Evolutionary conservation across 2,888 invertebrate genomes (phyloP).

Genomic region (Drosophila parthenogenetica): DNA sequence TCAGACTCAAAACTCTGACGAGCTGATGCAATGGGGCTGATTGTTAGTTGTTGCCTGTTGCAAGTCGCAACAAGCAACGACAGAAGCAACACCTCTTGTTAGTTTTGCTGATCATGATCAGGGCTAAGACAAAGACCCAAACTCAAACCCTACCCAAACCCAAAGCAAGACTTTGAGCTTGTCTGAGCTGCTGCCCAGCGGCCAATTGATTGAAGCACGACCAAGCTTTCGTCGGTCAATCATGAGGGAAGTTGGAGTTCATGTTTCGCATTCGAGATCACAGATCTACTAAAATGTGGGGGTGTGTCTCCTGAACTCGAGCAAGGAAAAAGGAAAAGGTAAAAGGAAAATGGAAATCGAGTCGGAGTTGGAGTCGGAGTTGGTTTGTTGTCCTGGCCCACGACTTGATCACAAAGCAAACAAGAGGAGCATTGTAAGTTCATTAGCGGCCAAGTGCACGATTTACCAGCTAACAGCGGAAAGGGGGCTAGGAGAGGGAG

Average conservation of each 20-base stretch:
- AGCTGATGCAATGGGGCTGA: slow-evolving; percentile 60
- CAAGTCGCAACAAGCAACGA: slow-evolving; percentile 57
- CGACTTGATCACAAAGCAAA: slow-evolving; percentile 48
- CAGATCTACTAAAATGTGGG: slow-evolving; percentile 50
- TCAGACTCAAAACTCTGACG: slow-evolving; percentile 49
- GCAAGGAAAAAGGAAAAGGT: background rate
- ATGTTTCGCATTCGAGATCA: slow-evolving; percentile 61
- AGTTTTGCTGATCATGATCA: slow-evolving; percentile 82
- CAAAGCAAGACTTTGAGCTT: background rate
- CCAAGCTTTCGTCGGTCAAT: slow-evolving; percentile 67
- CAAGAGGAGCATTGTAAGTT: slow-evolving; percentile 78
- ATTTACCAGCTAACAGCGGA: slow-evolving; percentile 46
- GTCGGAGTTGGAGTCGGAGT: background rate
- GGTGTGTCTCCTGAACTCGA: slow-evolving; percentile 15
- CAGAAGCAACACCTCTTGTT: slow-evolving; percentile 82
- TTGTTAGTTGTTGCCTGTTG: slow-evolving; percentile 24
- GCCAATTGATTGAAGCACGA: slow-evolving; percentile 61
- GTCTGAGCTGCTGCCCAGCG: slow-evolving; percentile 33
- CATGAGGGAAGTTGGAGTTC: slow-evolving; percentile 58
- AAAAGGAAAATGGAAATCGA: background rate
- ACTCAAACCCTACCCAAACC: background rate
- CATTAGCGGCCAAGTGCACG: slow-evolving; percentile 82
- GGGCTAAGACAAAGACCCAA: slow-evolving; percentile 1
- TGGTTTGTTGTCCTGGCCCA: slow-evolving; percentile 28
- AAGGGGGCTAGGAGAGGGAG: background rate